Evolutionary conservation across 1,140 invertebrate species (phyloP).

Genomic region (Ips nitidus): DNA sequence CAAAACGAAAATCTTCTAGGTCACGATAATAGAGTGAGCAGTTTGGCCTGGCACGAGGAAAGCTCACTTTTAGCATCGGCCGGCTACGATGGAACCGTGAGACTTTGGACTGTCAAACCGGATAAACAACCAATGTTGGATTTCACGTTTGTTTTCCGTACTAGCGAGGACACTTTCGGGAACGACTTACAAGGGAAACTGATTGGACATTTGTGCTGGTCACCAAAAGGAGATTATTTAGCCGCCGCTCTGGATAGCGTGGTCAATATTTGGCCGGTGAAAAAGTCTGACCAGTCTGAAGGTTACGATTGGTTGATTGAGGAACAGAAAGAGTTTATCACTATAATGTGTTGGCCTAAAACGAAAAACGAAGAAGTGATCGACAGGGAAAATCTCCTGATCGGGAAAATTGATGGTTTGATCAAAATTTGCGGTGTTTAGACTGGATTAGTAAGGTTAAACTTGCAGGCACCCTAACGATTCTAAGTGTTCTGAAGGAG

Average conservation of each 20-base stretch:
- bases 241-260: slow-evolving; percentile 61
- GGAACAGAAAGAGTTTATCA: slow-evolving; percentile 56
- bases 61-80: slow-evolving; percentile 59
- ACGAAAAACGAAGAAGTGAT: slow-evolving; percentile 45
- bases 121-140: slow-evolving; percentile 53
- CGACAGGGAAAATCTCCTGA: slow-evolving; percentile 55
- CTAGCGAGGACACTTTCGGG: slow-evolving; percentile 55
- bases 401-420: slow-evolving; percentile 59
- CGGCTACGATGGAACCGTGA: slow-evolving; percentile 67
- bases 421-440: not conserved
- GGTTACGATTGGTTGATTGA: slow-evolving; percentile 51
- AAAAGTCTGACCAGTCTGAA: slow-evolving; percentile 24
- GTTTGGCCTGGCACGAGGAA: slow-evolving; percentile 53
- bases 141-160: slow-evolving; percentile 62
- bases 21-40: slow-evolving; percentile 56
- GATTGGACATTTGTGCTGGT: slow-evolving; percentile 59
- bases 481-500: slow-evolving; percentile 46
- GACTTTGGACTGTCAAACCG: slow-evolving; percentile 60
- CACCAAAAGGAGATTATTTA: slow-evolving; percentile 57
- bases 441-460: not conserved
- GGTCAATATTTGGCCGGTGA: slow-evolving; percentile 61
- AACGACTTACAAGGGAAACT: slow-evolving; percentile 58
- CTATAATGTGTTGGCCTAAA: slow-evolving; percentile 56
- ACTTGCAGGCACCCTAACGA: slow-evolving; percentile 41
- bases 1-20: slow-evolving; percentile 31